These are phyloP conservation scores for Anoplolepis gracilipes DNA, from an alignment of 1,140 invertebrate species.

Conservation along the genomic window DNA sequence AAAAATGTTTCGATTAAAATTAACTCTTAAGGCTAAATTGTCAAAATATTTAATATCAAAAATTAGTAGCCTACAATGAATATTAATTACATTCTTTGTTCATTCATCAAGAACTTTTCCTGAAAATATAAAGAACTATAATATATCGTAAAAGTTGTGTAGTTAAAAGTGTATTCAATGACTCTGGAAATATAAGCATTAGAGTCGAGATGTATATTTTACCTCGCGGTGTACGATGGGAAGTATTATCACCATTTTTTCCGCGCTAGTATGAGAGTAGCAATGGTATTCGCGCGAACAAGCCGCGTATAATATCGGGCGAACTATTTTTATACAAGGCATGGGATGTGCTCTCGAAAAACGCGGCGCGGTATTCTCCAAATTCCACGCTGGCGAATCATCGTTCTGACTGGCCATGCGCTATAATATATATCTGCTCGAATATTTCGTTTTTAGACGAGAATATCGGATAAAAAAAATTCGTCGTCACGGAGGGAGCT, in stretches of 20 bases:
- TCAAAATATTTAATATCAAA: background rate
- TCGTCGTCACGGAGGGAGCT: conserved; percentile 15
- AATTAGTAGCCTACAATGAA: background rate
- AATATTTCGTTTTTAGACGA: conserved; percentile 40
- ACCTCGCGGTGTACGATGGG: conserved; percentile 10
- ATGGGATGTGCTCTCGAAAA: conserved; percentile 49
- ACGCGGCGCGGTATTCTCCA: conserved; percentile 64
- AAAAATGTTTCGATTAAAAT: background rate
- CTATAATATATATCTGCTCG: conserved; percentile 26
- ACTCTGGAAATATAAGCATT: background rate
- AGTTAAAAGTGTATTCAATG: background rate
- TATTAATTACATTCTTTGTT: background rate
- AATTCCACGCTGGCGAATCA: conserved; percentile 69
- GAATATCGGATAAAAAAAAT: conserved; percentile 43
- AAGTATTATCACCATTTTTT: conserved; percentile 52
- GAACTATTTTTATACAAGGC: conserved; percentile 62
- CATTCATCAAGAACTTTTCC: background rate
- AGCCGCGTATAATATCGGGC: conserved; percentile 66
- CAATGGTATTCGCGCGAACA: conserved; percentile 45
- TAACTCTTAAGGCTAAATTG: background rate
- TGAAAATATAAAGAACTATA: background rate
- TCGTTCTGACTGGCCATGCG: conserved; percentile 42
- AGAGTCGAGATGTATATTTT: conserved; percentile 27
- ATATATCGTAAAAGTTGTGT: background rate
- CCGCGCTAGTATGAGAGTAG: conserved; percentile 25